Base-by-base conservation (phyloP, 2,797 vertebrate genomes). In the Saxicola maurus region DNA sequence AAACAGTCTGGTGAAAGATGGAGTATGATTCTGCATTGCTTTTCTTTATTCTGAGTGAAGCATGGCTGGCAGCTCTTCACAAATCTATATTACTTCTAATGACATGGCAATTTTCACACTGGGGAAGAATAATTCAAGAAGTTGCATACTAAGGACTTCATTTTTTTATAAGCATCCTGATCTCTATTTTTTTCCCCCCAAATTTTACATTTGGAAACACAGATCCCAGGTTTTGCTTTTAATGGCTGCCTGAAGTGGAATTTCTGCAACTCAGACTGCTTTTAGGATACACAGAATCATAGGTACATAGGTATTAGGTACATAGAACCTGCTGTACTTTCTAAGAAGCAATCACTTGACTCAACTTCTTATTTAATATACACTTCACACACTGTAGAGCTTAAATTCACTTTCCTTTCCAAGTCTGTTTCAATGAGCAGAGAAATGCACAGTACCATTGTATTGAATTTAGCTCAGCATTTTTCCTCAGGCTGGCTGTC, bases 401-500 rank as follows among this genome's bases (percentile, higher is more conserved):
- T 79, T 66, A 51, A 85, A 73, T 84, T 82, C 28, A 12, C 37
- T 69, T 84, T 87, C 37, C 45, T 76, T 77, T 82, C 66, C 56
- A 79, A 61, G 13, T 66, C 48, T 76, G 5, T 88, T 86, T 79
- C 87, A 66, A 46, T 66, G 43, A 87, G 27, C 40, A 66, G 61
- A 83, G 49, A 85, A 79, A 69, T 31, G 45, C 82, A 37, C 51
- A 72, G 24, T 48, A 68, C 48, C 38, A 65, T 1, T 30, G 11
- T 38, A 48, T 56, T 85, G 85, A 92, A 73, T 82, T 76, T 73
- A 87, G 43, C 56, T 91, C 46, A 74, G 53, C 45, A 17, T 67
- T 90, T 92, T 78, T 52, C 40, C 59, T 53, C 17, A 21, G 67
- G 51, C 66, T 86, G 57, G 18, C 27, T 57, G 11, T 86, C 57